Conservation (phyloP, 2,797 vertebrate species). For the Meriones psammophilus region DNA sequence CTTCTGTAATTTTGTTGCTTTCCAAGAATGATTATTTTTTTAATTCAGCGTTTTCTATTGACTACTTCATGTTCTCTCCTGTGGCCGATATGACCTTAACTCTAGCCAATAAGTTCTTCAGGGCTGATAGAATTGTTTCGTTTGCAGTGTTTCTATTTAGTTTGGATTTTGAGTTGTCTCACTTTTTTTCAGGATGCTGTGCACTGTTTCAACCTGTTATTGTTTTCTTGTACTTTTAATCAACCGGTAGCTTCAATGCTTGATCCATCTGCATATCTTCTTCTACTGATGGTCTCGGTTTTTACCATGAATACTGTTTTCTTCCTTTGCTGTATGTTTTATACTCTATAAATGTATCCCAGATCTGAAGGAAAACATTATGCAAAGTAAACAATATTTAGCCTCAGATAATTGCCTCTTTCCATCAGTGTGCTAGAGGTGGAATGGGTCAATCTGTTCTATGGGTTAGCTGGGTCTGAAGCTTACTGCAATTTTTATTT, state of each 20-base stretch:
- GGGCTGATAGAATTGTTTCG: not conserved
- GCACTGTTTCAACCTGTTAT: not conserved
- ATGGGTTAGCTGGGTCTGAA: not conserved
- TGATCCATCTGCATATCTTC: not conserved
- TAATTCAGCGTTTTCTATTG: slow-evolving; percentile 15
- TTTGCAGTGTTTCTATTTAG: slow-evolving; percentile 18
- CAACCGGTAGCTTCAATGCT: not conserved
- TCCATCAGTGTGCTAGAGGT: not conserved
- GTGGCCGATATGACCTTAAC: not conserved
- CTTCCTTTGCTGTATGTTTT: not conserved
- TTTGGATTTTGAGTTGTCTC: not conserved
- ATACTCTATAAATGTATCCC: not conserved
- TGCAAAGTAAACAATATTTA: slow-evolving; percentile 2
- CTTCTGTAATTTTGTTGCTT: not conserved
- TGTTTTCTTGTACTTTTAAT: not conserved
- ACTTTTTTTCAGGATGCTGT: not conserved
- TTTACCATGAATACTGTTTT: not conserved
- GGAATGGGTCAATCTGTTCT: not conserved
- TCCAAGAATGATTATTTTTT: not conserved
- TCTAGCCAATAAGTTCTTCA: not conserved
- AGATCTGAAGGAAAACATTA: not conserved
- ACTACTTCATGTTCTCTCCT: not conserved
- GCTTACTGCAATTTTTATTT: not conserved
- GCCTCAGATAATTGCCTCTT: not conserved
- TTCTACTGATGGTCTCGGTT: slow-evolving; percentile 9